A percentile compares a stretch with the other conserved stretches of the same genome.
These are phyloP conservation scores for Trinectes maculatus DNA, from an alignment of 2,113 vertebrate species.

Conservation along the genomic window DNA sequence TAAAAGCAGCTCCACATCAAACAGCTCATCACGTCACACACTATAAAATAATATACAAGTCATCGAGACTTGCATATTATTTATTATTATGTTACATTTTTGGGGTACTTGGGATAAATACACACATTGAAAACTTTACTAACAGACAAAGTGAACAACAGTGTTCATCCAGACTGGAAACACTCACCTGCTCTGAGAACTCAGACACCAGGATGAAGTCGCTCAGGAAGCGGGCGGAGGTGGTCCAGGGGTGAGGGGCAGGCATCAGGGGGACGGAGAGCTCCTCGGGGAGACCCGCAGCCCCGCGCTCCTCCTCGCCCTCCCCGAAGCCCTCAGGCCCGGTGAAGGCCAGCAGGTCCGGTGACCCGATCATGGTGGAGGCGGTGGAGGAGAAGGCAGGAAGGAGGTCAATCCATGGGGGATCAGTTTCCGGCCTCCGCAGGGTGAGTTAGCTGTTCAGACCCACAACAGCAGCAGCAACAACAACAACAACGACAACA, in stretches of 20 bases:
- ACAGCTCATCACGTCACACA: too few species aligned
- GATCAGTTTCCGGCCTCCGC: too few species aligned
- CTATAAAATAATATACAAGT: too few species aligned
- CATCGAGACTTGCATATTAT: too few species aligned
- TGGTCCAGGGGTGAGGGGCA: slow-evolving; percentile 86
- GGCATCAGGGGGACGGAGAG: slow-evolving; percentile 87
- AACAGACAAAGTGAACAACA: too few species aligned
- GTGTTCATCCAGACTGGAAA: neutral
- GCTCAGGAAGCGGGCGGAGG: slow-evolving; percentile 84
- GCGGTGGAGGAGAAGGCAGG: neutral
- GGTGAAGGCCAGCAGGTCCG: slow-evolving; percentile 94
- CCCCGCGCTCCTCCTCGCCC: slow-evolving; percentile 69
- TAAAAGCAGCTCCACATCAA: too few species aligned
- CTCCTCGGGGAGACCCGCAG: slow-evolving; percentile 84
- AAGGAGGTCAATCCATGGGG: slow-evolving; percentile 24
- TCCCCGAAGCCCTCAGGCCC: slow-evolving; percentile 86
- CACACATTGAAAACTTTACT: too few species aligned
- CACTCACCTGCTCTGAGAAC: slow-evolving; percentile 91
- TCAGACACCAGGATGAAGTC: slow-evolving; percentile 97
- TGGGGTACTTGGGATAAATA: too few species aligned
- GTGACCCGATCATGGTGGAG: slow-evolving; percentile 92
- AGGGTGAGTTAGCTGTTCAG: too few species aligned
- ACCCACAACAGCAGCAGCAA: neutral
- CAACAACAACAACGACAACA: slow-evolving; percentile 10
- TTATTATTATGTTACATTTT: too few species aligned